Evolutionary conservation across 2,797 vertebrate species (phyloP).

Genomic region (Lateolabrax maculatus): DNA sequence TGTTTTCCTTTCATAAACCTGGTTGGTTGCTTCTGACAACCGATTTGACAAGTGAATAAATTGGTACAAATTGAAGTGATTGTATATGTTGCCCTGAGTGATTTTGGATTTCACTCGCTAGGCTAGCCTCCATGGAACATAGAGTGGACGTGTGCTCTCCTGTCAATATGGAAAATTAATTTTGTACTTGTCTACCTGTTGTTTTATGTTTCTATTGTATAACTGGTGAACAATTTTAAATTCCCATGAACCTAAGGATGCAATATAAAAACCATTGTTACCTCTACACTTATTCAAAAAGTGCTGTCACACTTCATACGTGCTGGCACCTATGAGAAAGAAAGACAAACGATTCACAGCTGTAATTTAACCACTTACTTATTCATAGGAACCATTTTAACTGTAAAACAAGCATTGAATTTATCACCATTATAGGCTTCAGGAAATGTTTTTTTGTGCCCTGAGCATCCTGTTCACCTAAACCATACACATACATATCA

Average conservation of each 20-base stretch:
- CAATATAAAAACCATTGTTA: not conserved
- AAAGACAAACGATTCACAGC: constrained; percentile 16
- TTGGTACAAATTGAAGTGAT: constrained; percentile 20
- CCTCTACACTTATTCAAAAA: constrained; percentile 9
- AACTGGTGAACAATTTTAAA: not conserved
- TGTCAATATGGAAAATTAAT: not conserved
- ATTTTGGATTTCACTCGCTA: not conserved
- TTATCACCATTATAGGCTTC: not conserved
- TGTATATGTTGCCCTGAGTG: constrained; percentile 13
- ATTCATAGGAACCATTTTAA: constrained; percentile 8
- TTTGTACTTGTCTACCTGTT: constrained; percentile 1
- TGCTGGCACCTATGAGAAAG: constrained; percentile 15
- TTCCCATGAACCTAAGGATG: not conserved
- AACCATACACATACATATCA: not conserved
- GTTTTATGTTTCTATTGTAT: constrained; percentile 3
- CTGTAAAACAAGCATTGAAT: not conserved
- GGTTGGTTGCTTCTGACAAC: constrained; percentile 22
- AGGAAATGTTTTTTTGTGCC: not conserved
- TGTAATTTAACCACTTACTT: constrained; percentile 3
- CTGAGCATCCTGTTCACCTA: not conserved
- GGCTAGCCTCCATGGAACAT: not conserved
- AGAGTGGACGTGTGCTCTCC: constrained; percentile 9
- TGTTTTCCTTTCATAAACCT: constrained; percentile 57
- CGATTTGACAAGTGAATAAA: constrained; percentile 40
- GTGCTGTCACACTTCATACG: constrained; percentile 14